Percentiles rank a stretch among this genome's conserved stretches.
These are phyloP conservation scores for Drosophila ambigua DNA, from an alignment of 1,140 invertebrate species.

Conservation along the genomic window DNA sequence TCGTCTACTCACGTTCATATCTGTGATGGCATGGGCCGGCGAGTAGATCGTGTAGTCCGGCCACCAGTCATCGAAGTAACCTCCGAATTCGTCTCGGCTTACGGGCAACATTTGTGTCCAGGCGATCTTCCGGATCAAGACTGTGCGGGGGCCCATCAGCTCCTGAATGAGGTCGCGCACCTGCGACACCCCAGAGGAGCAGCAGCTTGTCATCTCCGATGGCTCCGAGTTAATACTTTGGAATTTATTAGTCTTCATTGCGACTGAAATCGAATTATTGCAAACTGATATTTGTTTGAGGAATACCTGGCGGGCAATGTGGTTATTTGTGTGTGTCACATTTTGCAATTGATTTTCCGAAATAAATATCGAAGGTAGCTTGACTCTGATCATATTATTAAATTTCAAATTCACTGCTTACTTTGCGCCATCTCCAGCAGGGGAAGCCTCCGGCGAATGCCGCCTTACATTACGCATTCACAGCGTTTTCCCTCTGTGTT, in stretches of 20 bases:
- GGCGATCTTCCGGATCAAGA: conserved; percentile 10
- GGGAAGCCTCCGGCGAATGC: conserved; percentile 5
- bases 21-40: conserved; percentile 33
- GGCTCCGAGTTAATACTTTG: conserved; percentile 1
- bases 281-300: neutral
- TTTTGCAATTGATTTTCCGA: neutral
- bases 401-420: conserved; percentile 3
- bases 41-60: conserved; percentile 44
- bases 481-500: conserved; percentile 47
- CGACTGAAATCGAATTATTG: neutral
- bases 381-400: neutral
- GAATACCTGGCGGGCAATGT: no score
- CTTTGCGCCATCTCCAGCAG: neutral
- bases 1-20: conserved; percentile 42
- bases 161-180: conserved; percentile 33
- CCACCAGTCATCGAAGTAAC: conserved; percentile 39
- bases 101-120: conserved; percentile 19
- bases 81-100: conserved; percentile 14
- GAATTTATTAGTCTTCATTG: conserved; percentile 23
- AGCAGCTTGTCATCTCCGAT: no score
- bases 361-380: neutral
- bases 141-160: conserved; percentile 37
- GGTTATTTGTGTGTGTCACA: no score
- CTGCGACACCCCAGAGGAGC: neutral
- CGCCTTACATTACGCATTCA: conserved; percentile 49